phyloP scores from a whole-genome alignment of 2,797 vertebrate species.

The Rhynchotus rufescens region DNA sequence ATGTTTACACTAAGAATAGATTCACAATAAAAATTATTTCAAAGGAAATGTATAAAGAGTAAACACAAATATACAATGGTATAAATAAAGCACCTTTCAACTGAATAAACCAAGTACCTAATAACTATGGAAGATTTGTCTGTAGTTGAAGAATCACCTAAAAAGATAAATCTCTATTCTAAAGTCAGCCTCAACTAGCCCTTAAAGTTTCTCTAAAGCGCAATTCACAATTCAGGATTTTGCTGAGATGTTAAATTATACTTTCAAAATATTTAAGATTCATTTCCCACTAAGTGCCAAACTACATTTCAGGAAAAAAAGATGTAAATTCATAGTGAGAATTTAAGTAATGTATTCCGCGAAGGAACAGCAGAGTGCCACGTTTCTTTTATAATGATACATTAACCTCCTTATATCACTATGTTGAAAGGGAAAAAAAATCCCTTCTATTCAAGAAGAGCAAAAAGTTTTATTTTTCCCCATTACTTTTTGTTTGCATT shows the following conservation, averaged over 20 bases:
- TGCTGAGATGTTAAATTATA: constrained; percentile 55
- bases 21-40: background rate
- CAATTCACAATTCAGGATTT: constrained; percentile 11
- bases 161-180: constrained; percentile 23
- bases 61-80: background rate
- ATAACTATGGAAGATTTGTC: background rate
- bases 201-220: constrained; percentile 26
- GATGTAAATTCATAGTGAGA: constrained; percentile 58
- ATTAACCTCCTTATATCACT: constrained; percentile 56
- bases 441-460: constrained; percentile 16
- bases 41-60: background rate
- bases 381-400: constrained; percentile 65
- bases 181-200: background rate
- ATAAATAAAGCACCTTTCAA: background rate
- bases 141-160: background rate
- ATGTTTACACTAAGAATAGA: background rate
- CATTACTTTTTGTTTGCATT: constrained; percentile 46
- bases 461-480: constrained; percentile 42
- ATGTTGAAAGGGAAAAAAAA: constrained; percentile 23
- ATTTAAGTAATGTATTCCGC: constrained; percentile 67
- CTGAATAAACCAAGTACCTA: background rate
- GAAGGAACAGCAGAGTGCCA: constrained; percentile 50
- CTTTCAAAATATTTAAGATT: constrained; percentile 75
- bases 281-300: constrained; percentile 59
- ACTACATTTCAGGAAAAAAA: constrained; percentile 50